Base-by-base conservation (phyloP, 2,888 invertebrate genomes). In the Tiliacea aurago region DNA sequence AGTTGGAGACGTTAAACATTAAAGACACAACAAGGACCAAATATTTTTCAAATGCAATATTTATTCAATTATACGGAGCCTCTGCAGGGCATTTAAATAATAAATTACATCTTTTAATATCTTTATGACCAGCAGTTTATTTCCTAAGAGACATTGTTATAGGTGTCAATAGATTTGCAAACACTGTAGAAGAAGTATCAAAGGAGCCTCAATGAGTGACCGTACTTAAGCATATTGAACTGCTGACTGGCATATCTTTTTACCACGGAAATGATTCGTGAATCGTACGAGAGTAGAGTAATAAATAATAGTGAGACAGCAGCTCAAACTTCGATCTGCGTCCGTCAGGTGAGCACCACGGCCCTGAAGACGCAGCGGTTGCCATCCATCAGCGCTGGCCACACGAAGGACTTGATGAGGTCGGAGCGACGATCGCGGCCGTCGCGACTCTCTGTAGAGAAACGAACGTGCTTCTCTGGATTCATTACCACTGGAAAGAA, bases 361-460 rank as follows among this genome's bases (percentile, higher is more conserved):
- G 98, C 99, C 92, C 98, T 98, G 94, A 98, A 98, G 75, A 98
- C 98, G 92, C 98, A 98, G 59, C 97, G 97, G 86, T 97, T 97
- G 41, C 97, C 97, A 82, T 98, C 98, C 93, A 98, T 96, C 62
- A 99, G 96, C 1, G 98, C 98, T 1, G 99, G 99, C 99, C 99
- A 99, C 68, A 99, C 96, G 93, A 98, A 98, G 4, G 98, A 97
- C 90, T 97, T 97, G 87, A 99, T 98, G 64, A 97, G 97, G 90
- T 98, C 97, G 13, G 97, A 97, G 84, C 97, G 97, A 2, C 97
- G 97, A 90, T 98, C 98, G 1, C 98, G 97, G 0, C 97, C 96
- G 88, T 98, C 98, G 49, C 91, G 90, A 37, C 80, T 78, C 0
- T 81, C 84, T 0, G 70, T 9, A 0, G 90, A 86, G 94, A 98